These are phyloP conservation scores for Pluvialis apricaria DNA, from an alignment of 2,113 vertebrate genomes.

Conservation along the genomic window DNA sequence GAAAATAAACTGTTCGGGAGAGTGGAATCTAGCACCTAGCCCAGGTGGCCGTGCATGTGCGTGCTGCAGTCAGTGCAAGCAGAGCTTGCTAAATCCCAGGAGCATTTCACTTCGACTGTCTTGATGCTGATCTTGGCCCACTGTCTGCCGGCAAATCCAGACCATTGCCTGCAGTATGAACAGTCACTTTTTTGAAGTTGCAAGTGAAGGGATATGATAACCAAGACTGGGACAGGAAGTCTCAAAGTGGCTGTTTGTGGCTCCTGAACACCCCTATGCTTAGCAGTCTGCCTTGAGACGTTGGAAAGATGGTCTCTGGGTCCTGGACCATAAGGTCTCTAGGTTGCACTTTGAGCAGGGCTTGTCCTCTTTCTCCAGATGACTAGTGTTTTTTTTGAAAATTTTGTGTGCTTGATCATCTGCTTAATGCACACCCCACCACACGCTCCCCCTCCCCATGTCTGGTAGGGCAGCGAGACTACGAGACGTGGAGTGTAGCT, in stretches of 20 bases:
- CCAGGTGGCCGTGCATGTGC: background rate
- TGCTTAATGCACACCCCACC: background rate
- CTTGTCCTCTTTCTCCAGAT: background rate
- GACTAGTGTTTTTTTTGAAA: background rate
- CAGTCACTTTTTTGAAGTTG: background rate
- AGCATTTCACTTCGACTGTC: background rate
- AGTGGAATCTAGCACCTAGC: background rate
- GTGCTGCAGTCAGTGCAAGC: background rate
- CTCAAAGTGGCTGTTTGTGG: background rate
- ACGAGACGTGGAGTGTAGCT: rapidly evolving
- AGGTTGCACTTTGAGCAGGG: background rate
- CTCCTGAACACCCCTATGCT: background rate
- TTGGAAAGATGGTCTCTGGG: background rate
- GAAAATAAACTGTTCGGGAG: background rate
- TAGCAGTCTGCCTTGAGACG: background rate
- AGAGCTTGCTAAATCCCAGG: background rate
- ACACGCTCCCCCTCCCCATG: background rate
- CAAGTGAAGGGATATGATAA: background rate
- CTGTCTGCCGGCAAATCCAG: background rate
- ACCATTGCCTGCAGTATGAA: background rate
- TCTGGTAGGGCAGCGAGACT: background rate
- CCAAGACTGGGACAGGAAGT: background rate
- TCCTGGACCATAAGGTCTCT: background rate
- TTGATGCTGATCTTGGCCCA: background rate
- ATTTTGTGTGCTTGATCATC: background rate